Percentiles rank a stretch among this genome's conserved stretches.
These are phyloP conservation scores for Tamandua tetradactyla DNA, from an alignment of 2,797 vertebrate species.

Conservation along the genomic window DNA sequence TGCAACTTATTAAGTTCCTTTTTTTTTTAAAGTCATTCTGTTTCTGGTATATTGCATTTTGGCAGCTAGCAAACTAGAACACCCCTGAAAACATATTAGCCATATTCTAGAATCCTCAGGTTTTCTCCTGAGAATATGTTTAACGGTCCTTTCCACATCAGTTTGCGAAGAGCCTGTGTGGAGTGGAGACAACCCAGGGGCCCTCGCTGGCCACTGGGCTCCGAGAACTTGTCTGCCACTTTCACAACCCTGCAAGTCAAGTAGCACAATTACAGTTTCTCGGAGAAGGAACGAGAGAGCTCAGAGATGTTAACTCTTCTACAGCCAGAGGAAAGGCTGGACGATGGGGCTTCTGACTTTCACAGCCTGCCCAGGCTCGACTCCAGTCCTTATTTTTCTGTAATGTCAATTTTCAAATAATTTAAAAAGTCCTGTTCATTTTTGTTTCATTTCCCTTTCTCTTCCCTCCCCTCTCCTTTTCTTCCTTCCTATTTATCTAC, in stretches of 20 bases:
- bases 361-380: neutral
- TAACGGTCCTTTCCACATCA: neutral
- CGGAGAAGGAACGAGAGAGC: neutral
- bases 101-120: neutral
- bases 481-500: no score
- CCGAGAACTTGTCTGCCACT: neutral
- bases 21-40: no score
- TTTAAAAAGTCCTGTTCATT: neutral
- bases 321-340: neutral
- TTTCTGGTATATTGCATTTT: no score
- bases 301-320: neutral
- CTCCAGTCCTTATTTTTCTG: neutral
- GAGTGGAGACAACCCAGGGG: neutral
- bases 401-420: neutral
- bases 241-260: constrained; percentile 5
- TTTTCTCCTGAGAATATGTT: neutral
- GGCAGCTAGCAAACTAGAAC: no score
- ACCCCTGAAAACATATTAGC: neutral
- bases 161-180: neutral
- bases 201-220: neutral
- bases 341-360: neutral
- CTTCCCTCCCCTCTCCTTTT: no score
- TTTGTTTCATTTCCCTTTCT: neutral
- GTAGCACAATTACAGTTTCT: neutral
- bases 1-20: no score